Evolutionary conservation across 1,140 invertebrate genomes (phyloP), one percentile per base, ranked within the genome.

Genomic region (Caenorhabditis inopinata): DNA sequence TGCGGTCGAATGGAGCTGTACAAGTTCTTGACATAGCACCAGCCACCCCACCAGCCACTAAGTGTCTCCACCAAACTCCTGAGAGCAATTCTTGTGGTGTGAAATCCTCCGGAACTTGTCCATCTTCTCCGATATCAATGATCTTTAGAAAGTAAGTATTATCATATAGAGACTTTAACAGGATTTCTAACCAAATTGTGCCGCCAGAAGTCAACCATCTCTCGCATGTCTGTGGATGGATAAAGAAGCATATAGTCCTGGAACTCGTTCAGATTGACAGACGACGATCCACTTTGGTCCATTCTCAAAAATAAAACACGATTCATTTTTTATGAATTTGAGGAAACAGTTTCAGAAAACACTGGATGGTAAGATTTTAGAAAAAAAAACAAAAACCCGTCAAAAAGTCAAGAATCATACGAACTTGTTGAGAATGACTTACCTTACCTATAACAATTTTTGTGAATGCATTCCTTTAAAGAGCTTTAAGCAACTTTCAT

Each of bases 181-280:
- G 53, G 53, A 25, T 27, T 32, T 32, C 32, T 11, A 90, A 97
- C 95, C 85, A 95, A 95, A 74, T 95, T 94, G 90, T 98, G 95
- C 87, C 95, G 92, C 96, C 96, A 99, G 88, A 96, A 97, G 84
- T 93, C 92, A 82, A 97, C 93, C 83, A 99, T 93, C 79, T 96
- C 95, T 84, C 93, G 92, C 42, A 98, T 93, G 87, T 96, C 93
- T 51, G 93, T 92, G 75, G 93, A 94, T 5, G 96, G 95, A 82
- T 95, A 94, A 76, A 98, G 92, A 9, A 98, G 90, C 42, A 98
- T 91, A 90, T 94, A 98, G 88, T 98, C 94, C 85, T 96, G 91
- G 95, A 96, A 99, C 90, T 98, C 96, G 89, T 96, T 93, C 90
- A 94, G 97, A 88, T 94, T 95, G 85, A 99, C 97, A 85, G 95